Evolutionary conservation across 2,888 invertebrate species (phyloP).

Genomic region (Pristionchus mayeri): DNA sequence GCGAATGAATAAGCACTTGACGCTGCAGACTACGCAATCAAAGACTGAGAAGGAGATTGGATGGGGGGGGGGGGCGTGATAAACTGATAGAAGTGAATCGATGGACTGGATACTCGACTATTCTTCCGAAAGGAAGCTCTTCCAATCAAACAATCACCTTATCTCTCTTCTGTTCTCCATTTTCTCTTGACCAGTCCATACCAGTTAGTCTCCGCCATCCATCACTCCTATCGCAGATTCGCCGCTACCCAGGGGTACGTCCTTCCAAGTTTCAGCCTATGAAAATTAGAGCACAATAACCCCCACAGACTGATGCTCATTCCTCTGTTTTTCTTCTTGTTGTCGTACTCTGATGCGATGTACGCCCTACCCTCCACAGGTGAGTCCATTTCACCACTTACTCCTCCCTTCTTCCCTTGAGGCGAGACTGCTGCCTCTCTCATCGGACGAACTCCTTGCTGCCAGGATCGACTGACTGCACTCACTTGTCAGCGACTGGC

Average conservation of each 20-base stretch:
- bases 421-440: constrained; percentile 49
- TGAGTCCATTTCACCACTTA: background rate
- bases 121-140: background rate
- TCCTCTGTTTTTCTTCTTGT: background rate
- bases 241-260: background rate
- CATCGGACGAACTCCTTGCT: constrained; percentile 71
- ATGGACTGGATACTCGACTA: constrained; percentile 34
- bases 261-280: background rate
- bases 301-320: background rate
- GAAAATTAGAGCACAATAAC: too few relatives aligned
- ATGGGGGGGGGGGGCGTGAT: background rate
- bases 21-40: constrained; percentile 34
- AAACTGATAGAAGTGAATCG: background rate
- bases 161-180: background rate
- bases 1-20: constrained; percentile 33
- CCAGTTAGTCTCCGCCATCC: background rate
- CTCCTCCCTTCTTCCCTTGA: background rate
- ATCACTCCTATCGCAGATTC: constrained; percentile 3
- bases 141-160: constrained; percentile 40
- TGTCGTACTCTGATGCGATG: background rate
- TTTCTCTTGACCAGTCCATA: constrained; percentile 17
- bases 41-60: background rate
- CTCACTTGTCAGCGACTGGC: constrained; percentile 63
- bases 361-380: background rate
- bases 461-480: constrained; percentile 69